Conservation (phyloP, 2,113 vertebrate genomes). For the Nansenia antarctica region DNA sequence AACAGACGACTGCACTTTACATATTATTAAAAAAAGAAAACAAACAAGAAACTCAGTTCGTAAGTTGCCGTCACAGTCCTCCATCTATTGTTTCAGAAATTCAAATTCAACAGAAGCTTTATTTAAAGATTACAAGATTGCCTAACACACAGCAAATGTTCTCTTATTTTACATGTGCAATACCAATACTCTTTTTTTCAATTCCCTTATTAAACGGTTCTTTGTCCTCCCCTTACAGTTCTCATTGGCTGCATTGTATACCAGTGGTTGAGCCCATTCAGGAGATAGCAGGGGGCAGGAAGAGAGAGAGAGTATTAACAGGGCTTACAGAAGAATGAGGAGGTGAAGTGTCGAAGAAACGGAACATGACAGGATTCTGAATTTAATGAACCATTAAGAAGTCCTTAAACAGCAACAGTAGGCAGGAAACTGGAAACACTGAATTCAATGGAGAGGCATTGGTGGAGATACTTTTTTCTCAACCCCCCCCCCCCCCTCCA, state of each 20-base stretch:
- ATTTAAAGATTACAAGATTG: conserved; percentile 93
- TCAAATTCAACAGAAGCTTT: conserved; percentile 87
- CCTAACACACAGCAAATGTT: conserved; percentile 96
- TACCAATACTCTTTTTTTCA: conserved; percentile 81
- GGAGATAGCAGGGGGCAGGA: conserved; percentile 12
- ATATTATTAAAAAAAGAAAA: conserved; percentile 89
- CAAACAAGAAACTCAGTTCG: conserved; percentile 87
- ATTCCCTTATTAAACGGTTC: conserved; percentile 73
- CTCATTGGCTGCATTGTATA: conserved; percentile 78
- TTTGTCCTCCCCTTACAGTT: conserved; percentile 55
- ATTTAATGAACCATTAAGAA: conserved; percentile 35
- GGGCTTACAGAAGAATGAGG: no score
- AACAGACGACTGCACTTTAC: conserved; percentile 99
- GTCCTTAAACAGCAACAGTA: conserved; percentile 41
- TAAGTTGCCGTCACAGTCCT: conserved; percentile 96
- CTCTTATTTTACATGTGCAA: conserved; percentile 99
- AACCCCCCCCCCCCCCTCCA: conserved; percentile 12
- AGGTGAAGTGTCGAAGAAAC: no score
- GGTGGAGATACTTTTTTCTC: conserved; percentile 62
- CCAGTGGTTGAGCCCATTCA: conserved; percentile 71
- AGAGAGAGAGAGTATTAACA: conserved; percentile 49
- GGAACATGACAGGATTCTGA: no score
- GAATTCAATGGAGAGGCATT: conserved; percentile 20
- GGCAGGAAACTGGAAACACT: conserved; percentile 26
- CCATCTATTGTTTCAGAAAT: conserved; percentile 94